Evolutionary conservation across 1,140 invertebrate genomes (phyloP).

Genomic region (Formica selysi): DNA sequence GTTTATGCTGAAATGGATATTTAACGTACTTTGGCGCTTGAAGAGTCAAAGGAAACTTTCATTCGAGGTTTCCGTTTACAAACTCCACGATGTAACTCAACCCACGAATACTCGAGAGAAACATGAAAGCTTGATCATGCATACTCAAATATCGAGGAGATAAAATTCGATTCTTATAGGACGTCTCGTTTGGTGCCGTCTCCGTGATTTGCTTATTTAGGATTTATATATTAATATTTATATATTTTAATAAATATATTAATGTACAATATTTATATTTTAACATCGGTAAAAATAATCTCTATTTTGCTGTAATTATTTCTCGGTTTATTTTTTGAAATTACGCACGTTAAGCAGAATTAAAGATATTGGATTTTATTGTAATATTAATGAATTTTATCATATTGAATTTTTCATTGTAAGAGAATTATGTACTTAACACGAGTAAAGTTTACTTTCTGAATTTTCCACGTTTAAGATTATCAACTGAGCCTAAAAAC

Average conservation of each 20-base stretch:
- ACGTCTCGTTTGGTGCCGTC: neutral
- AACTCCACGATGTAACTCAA: conserved; percentile 50
- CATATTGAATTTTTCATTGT: neutral
- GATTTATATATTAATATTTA: neutral
- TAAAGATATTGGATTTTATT: neutral
- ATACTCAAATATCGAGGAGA: conserved; percentile 40
- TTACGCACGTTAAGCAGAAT: neutral
- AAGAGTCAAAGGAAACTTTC: conserved; percentile 57
- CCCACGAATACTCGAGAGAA: conserved; percentile 43
- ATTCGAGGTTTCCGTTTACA: conserved; percentile 60
- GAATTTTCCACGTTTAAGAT: neutral
- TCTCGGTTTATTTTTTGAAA: neutral
- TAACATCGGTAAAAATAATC: neutral
- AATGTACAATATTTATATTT: neutral
- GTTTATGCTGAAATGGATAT: conserved; percentile 55
- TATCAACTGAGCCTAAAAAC: neutral
- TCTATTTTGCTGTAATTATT: neutral
- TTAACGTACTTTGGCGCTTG: conserved; percentile 58
- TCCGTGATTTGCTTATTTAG: neutral
- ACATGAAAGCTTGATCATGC: conserved; percentile 43
- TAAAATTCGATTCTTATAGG: conserved; percentile 50
- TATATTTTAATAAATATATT: neutral
- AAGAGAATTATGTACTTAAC: neutral
- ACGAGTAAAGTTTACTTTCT: neutral
- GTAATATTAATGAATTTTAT: neutral